Evolutionary conservation across 2,113 vertebrate species (phyloP).

Genomic region (Lanius ludovicianus): DNA sequence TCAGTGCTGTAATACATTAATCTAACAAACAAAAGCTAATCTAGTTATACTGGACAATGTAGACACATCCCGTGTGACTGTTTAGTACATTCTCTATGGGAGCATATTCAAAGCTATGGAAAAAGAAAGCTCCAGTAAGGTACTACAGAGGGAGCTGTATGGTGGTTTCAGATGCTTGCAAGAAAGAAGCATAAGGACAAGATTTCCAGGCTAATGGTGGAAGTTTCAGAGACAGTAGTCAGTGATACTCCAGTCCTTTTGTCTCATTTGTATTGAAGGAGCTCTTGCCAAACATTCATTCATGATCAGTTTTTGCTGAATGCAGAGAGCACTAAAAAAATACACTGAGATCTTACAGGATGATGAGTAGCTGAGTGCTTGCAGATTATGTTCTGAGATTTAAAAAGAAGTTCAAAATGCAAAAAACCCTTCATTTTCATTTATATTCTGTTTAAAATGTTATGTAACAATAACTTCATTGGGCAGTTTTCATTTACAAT

Average conservation of each 20-base stretch:
- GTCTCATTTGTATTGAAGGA: background rate
- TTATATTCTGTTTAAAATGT: background rate
- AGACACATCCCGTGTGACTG: background rate
- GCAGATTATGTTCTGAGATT: background rate
- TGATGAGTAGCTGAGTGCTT: background rate
- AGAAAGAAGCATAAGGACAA: background rate
- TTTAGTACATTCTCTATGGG: background rate
- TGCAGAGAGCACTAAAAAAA: background rate
- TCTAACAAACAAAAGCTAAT: background rate
- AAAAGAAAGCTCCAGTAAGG: background rate
- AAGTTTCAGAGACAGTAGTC: background rate
- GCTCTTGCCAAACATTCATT: background rate
- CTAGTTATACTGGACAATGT: too few species aligned
- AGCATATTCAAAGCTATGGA: background rate
- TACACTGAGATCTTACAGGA: background rate
- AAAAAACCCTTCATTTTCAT: accelerated
- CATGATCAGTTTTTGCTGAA: background rate
- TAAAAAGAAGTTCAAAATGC: background rate
- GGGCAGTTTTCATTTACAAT: background rate
- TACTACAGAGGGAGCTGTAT: background rate
- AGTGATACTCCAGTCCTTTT: background rate
- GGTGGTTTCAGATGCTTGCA: background rate
- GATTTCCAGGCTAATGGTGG: background rate
- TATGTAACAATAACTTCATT: background rate
- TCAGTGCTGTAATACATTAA: background rate